Base-by-base conservation (phyloP, 1,140 invertebrate genomes). In the Liolophura sinensis region DNA sequence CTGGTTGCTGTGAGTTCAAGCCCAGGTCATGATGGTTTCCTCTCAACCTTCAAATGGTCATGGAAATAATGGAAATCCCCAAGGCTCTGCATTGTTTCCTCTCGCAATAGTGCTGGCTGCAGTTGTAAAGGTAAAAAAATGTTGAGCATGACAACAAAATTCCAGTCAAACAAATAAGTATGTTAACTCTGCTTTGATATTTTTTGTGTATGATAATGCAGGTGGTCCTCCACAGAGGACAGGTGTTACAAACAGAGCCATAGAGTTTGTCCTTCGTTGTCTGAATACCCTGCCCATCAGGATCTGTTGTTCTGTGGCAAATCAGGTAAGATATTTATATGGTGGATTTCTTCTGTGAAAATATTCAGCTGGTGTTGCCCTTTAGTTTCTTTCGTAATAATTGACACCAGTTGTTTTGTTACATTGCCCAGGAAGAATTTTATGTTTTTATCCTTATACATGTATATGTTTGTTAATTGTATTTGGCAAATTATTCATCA, bases 181-280 rank as follows among this genome's bases (percentile, higher is more conserved):
- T n/a, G n/a, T n/a, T n/a, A n/a, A n/a, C n/a, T n/a, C n/a, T n/a
- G n/a, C n/a, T n/a, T n/a, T n/a, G n/a, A n/a, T n/a, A n/a, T n/a
- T n/a, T 40, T 40, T 40, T 40, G 31, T 40, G 31, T 9, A 9
- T 40, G 31, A 40, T 55, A 16, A 0, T 50, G 12, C 64, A 66
- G 68, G 63, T 22, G 64, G 60, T 0, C 63, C 54, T 1, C 55
- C 46, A 4, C 62, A 65, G 14, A 50, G 59, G 9, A 55, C 49
- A 1, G 18, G 31, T 31, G 50, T 46, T 0, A 52, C 51, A 51
- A 65, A 70, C 61, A 73, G 67, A 48, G 74, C 73, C 56, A 68
- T 73, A n/a, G 54, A 71, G 31, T 82, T 83, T 78, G 73, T 78
- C 1, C 67, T 79, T 12, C 65, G 69, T 14, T 78, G 78, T 63